Evolutionary conservation across 2,888 invertebrate genomes (phyloP).

Genomic region (Deilephila elpenor): DNA sequence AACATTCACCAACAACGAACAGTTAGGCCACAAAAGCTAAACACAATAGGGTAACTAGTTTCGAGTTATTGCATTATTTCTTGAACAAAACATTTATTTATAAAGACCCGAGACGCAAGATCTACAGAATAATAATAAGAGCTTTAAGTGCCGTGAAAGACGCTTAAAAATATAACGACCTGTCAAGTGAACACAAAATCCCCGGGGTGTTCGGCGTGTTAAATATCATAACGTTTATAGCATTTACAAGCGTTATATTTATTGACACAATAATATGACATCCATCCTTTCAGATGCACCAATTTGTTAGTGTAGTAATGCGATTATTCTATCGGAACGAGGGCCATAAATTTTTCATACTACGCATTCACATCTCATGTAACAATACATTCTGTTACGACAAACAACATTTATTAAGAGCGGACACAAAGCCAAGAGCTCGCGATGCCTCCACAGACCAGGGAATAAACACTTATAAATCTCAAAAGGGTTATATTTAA

Average conservation of each 20-base stretch:
- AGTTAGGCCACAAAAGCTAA: constrained; percentile 13
- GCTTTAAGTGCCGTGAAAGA: neutral
- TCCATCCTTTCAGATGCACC: constrained; percentile 43
- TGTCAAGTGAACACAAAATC: too few relatives aligned
- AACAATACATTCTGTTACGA: constrained; percentile 71
- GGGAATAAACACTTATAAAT: constrained; percentile 82
- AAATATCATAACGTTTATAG: neutral
- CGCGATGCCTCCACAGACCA: constrained; percentile 54
- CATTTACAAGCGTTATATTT: constrained; percentile 11
- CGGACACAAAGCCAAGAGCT: constrained; percentile 59
- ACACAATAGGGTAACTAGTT: constrained; percentile 26
- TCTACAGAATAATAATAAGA: neutral
- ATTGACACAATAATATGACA: constrained; percentile 29
- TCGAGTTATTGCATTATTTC: constrained; percentile 15
- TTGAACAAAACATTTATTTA: constrained; percentile 20
- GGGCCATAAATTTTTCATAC: constrained; percentile 65
- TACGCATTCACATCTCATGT: constrained; percentile 59
- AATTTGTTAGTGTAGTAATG: constrained; percentile 50
- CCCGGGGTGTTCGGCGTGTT: neutral
- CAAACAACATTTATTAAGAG: constrained; percentile 75
- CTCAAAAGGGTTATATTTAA: constrained; percentile 78
- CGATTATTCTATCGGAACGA: constrained; percentile 49
- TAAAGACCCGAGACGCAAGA: neutral
- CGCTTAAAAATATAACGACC: neutral
- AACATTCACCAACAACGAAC: constrained; percentile 35